Conservation (phyloP, 2,797 vertebrate species). For the Taenioides sp. region DNA sequence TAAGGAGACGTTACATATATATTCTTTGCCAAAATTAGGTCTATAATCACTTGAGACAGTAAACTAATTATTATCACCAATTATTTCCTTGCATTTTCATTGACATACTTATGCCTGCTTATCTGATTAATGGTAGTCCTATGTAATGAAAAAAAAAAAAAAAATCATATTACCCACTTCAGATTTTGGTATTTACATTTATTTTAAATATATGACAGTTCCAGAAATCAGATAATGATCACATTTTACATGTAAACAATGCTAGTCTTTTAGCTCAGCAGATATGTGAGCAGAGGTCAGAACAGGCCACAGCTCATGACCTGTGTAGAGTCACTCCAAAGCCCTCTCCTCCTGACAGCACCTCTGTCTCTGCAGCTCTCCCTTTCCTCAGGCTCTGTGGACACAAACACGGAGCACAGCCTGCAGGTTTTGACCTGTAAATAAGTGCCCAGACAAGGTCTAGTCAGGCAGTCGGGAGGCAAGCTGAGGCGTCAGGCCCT, state of each 20-base stretch:
- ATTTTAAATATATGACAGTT: not conserved
- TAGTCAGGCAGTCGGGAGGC: conserved; percentile 75
- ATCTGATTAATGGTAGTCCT: too few relatives aligned
- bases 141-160: too few relatives aligned
- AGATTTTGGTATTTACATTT: not conserved
- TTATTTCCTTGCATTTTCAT: too few relatives aligned
- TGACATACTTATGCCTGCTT: too few relatives aligned
- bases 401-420: conserved; percentile 55
- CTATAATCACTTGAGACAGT: too few relatives aligned
- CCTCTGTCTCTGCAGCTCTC: conserved; percentile 12
- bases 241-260: conserved; percentile 1
- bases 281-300: conserved; percentile 26
- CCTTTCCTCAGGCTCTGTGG: conserved; percentile 35
- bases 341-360: not conserved
- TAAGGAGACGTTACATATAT: too few relatives aligned
- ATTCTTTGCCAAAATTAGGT: too few relatives aligned
- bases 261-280: conserved; percentile 9
- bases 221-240: conserved; percentile 1
- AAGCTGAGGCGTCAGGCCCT: conserved; percentile 59
- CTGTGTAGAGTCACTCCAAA: conserved; percentile 25
- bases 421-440: conserved; percentile 86
- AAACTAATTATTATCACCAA: too few relatives aligned
- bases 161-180: too few relatives aligned
- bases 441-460: conserved; percentile 77
- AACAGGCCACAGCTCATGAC: conserved; percentile 1